phyloP scores from a whole-genome alignment of 1,140 invertebrate genomes.

The Amphibalanus amphitrite region DNA sequence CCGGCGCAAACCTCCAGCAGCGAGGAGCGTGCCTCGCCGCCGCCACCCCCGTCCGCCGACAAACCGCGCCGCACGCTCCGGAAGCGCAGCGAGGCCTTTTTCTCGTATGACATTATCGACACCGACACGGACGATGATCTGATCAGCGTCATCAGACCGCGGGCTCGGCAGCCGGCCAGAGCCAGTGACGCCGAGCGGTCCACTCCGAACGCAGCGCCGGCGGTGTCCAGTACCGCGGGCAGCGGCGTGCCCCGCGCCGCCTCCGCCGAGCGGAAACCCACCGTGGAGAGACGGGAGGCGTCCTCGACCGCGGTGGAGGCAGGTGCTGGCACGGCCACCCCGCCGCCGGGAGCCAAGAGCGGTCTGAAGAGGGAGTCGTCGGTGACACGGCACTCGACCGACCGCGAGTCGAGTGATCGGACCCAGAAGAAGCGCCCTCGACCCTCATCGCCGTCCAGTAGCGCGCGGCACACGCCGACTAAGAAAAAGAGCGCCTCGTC shows the following conservation, averaged over 20 bases:
- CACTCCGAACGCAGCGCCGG: neutral
- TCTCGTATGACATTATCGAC: neutral
- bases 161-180: no score
- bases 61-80: neutral
- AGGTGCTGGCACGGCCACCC: neutral
- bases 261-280: no score
- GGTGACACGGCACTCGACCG: neutral
- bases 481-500: neutral
- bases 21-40: neutral
- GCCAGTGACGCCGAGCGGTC: neutral
- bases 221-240: no score
- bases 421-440: neutral
- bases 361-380: neutral
- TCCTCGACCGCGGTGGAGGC: neutral
- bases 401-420: neutral
- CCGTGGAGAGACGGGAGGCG: neutral
- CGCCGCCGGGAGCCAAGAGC: neutral
- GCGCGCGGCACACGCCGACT: neutral
- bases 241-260: no score
- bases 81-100: neutral
- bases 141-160: neutral
- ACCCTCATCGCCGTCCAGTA: neutral
- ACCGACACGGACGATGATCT: neutral
- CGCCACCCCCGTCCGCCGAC: neutral
- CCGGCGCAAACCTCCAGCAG: neutral